Base-by-base conservation (phyloP, 2,797 vertebrate genomes). In the Sebastes cheni region DNA sequence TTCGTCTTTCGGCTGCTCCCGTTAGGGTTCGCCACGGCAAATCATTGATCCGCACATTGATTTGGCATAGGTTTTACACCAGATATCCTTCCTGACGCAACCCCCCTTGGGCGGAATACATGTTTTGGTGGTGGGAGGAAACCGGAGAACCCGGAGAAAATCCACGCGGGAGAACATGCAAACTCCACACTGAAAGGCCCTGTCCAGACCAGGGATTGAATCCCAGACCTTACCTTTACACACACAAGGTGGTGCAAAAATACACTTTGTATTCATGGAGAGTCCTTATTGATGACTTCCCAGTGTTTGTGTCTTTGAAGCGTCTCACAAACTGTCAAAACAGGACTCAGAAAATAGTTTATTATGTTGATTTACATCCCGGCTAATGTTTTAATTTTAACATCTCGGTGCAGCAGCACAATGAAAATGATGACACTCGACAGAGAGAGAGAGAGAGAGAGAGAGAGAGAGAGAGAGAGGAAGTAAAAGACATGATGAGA, bases 401-500 rank as follows among this genome's bases (percentile, higher is more conserved):
- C 75, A 83, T 67, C 67, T 66, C 69, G 34, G 61, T 60, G 9
- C 34, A 79, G 50, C 79, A 29, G 36, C 67, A 76, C 81, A 82
- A 83, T 80, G 58, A 87, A 66, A 81, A 90, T 67, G 3, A 76
- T 74, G 72, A 84, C 69, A 84, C 82, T 88, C 82, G 83, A 87
- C 61, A 22, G 56, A 82, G 69, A 80, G 65, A 60, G 86, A 74
- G 79, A 75, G 77, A 65, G 50, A 61, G 65, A 69, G 42, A 34
- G n/a, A 66, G 62, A 14, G 64, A 65, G 64, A 70, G 56, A 12
- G 62, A 65, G 67, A 67, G 30, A 77, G 70, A 79, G 71, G 30
- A 76, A 81, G 59, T 73, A 69, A 73, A 84, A 82, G 77, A 84
- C 72, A 84, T 61, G 79, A 82, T 79, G 75, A 93, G 92, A 93